Evolutionary conservation across 2,888 invertebrate genomes (phyloP), one percentile per base, ranked within the genome.

Genomic region (Punctoribates punctum): DNA sequence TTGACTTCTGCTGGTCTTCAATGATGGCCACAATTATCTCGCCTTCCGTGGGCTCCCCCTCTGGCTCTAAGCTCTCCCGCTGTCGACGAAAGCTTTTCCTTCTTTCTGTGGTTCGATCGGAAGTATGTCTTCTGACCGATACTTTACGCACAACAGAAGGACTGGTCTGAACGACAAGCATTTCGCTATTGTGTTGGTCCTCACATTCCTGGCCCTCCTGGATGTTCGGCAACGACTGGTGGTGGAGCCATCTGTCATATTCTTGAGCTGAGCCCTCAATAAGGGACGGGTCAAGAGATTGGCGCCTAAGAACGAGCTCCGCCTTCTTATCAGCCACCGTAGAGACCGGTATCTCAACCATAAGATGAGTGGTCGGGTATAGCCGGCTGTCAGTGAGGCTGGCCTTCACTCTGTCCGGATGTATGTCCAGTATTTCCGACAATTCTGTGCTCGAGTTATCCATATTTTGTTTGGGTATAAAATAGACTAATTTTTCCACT

Each of bases 151-250:
- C 17, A 11, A 29, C 6, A 9, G 23, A 11, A 5, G 34, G 54
- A 29, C n/a, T 6, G n/a, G 34, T 51, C n/a, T 54, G 51, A 20
- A 73, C 27, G 5, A 27, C 13, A 8, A 75, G 15, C 23, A n/a
- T 11, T 23, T 42, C 51, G 72, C 11, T 23, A n/a, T n/a, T 29
- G 27, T 34, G 1, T 3, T 11, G 42, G 6, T 60, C 62, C 20
- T 67, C 62, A 17, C 74, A 74, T 72, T 77, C 77, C 27, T 29
- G 48, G 13, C 65, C 51, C n/a, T 75, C 75, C 25, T 75, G 75
- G 20, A 77, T 75, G 54, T 75, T 77, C 3, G 77, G 77, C 23
- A 77, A 38, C n/a, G 73, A 73, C 54, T 75, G 77, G 54, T 77
- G 75, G 29, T 75, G 72, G 13, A 77, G 25, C 77, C 77, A 77